Percentiles rank a stretch among this genome's conserved stretches.
Conservation (phyloP, 2,888 invertebrate species). For the Leptopilina myrica region DNA sequence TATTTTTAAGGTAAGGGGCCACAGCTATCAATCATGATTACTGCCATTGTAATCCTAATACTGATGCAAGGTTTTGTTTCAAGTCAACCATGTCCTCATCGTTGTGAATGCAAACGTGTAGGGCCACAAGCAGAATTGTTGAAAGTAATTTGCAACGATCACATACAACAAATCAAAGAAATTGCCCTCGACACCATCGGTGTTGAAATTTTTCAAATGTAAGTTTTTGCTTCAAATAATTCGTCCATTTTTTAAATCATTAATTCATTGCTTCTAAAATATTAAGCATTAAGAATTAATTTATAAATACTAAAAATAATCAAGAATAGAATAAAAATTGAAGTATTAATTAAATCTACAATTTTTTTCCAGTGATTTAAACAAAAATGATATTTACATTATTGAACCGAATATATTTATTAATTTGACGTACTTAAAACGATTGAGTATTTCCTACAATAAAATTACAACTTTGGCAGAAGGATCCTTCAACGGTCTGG, state of each 20-base stretch:
- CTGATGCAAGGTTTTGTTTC: slow-evolving; percentile 43
- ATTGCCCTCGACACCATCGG: slow-evolving; percentile 81
- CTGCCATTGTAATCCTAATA: slow-evolving; percentile 30
- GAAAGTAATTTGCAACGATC: slow-evolving; percentile 82
- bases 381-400: slow-evolving; percentile 81
- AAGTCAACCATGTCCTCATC: slow-evolving; percentile 77
- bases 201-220: slow-evolving; percentile 82
- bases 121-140: slow-evolving; percentile 79
- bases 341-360: too few species aligned
- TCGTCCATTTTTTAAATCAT: not conserved
- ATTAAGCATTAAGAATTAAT: too few species aligned
- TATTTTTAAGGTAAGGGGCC: slow-evolving; percentile 48
- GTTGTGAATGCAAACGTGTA: slow-evolving; percentile 79
- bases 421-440: slow-evolving; percentile 77
- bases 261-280: too few species aligned
- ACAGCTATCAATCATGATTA: slow-evolving; percentile 56
- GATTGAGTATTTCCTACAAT: slow-evolving; percentile 83
- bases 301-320: too few species aligned
- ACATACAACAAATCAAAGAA: slow-evolving; percentile 80
- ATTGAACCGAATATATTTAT: slow-evolving; percentile 71
- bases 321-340: too few species aligned
- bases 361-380: slow-evolving; percentile 80
- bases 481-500: slow-evolving; percentile 84
- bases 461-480: slow-evolving; percentile 83
- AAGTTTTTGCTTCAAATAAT: slow-evolving; percentile 72